phyloP scores from a whole-genome alignment of 2,113 vertebrate species.

The Penelope pileata region DNA sequence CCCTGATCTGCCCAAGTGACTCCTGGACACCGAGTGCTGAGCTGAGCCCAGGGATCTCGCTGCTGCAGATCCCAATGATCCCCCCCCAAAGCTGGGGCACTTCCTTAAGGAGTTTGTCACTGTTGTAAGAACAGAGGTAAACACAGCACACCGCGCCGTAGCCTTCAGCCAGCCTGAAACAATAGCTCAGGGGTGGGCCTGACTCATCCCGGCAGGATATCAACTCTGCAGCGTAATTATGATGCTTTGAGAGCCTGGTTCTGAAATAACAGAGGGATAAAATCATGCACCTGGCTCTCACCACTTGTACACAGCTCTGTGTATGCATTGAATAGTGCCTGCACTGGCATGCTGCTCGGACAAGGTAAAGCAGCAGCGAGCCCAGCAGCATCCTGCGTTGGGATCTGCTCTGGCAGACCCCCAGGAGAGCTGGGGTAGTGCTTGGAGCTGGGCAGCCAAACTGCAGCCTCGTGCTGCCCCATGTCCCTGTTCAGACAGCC shows the following conservation, averaged over 20 bases:
- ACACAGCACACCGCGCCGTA: neutral
- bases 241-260: slow-evolving; percentile 59
- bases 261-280: slow-evolving; percentile 65
- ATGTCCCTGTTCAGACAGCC: neutral
- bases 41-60: neutral
- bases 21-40: neutral
- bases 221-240: slow-evolving; percentile 55
- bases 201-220: slow-evolving; percentile 58
- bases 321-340: slow-evolving; percentile 24
- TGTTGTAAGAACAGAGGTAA: neutral
- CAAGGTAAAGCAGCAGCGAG: neutral
- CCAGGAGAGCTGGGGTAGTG: neutral
- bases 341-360: slow-evolving; percentile 35
- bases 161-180: slow-evolving; percentile 22
- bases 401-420: neutral
- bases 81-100: neutral
- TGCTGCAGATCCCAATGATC: neutral
- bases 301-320: slow-evolving; percentile 36
- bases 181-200: slow-evolving; percentile 30
- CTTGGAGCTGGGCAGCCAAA: neutral
- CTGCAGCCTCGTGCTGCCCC: neutral
- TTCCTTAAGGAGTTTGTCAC: neutral
- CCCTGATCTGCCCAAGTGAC: neutral
- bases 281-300: slow-evolving; percentile 25
- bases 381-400: slow-evolving; percentile 1